Evolutionary conservation across 2,888 invertebrate species (phyloP), one percentile per base, ranked within the genome.

Genomic region (Ellobium chinense): DNA sequence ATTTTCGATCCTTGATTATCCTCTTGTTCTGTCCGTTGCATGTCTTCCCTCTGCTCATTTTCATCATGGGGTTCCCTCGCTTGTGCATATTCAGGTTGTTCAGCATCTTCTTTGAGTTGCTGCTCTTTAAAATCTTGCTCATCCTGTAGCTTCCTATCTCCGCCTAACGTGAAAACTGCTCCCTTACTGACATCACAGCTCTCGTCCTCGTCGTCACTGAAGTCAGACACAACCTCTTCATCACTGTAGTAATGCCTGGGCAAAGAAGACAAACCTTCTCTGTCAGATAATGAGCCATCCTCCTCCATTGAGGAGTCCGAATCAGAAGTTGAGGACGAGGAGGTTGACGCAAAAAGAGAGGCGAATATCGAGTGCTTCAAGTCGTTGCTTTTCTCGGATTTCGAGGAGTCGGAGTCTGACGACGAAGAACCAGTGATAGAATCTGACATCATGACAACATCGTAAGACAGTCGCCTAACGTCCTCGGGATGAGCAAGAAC

Each of bases 401-500:
- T 60, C 1, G 62, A 31, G 24, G 54, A 58, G 5, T 70, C 70
- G 12, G 66, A 70, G n/a, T 80, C 78, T 12, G 78, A 78, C 12
- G 74, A 74, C 0, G 69, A 65, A 0, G 18, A 5, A 24, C 66
- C 65, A 12, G 58, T 34, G 9, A 76, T 69, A n/a, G 54, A 36
- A 21, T 73, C 73, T 0, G 75, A 69, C 24, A 73, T 21, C 24
- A 31, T 24, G 29, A 24, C 63, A 7, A 9, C 24, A 12, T 34
- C 36, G 5, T 27, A n/a, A 1, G 62, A 31, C 2, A 60, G 27
- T n/a, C 74, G 46, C 21, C 62, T 21, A 0, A 73, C 79, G 27
- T 66, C 70, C 1, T 62, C 36, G 14, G 79, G 75, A 18, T 72
- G 76, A 27, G 83, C 73, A 27, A 83, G 69, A 31, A 83, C 78